Base-by-base conservation (phyloP, 2,113 vertebrate species). In the Elgaria multicarinata region DNA sequence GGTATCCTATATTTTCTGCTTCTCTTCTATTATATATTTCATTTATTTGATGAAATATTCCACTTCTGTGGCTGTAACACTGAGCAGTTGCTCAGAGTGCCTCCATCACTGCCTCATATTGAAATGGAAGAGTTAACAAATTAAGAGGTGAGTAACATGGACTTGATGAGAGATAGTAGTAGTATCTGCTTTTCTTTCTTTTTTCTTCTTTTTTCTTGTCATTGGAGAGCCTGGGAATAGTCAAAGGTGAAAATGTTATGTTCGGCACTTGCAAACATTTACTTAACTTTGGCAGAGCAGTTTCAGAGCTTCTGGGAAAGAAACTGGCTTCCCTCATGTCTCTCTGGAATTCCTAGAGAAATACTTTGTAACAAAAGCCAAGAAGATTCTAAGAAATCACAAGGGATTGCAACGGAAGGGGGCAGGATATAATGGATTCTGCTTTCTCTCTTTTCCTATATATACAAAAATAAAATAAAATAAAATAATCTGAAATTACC, bases 401-500 rank as follows among this genome's bases (percentile, higher is more conserved):
- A 28, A 62, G 58, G 6, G 58, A 72, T 3, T 89, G 46, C 20
- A n/a, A 55, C 26, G 4, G 20, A 31, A 39, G 74, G 72, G 46
- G 20, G 5, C 50, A 24, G 31, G 10, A 82, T 50, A 22, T n/a
- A 14, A 75, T 55, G 26, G 24, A 64, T 84, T 86, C n/a, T 74
- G 75, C 69, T 83, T 90, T 53, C 26, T 10, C 62, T 90, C 39
- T 77, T 87, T 93, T 39, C 80, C 10, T 2, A 74, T 58, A 58
- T 84, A 20, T 42, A 90, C 6, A 74, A 64, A 46, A 80, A 58
- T n/a, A n/a, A n/a, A n/a, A n/a, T n/a, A n/a, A n/a, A n/a, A 86
- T 2, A 58, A 44, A n/a, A 42, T 39, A 44, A 90, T 46, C 50
- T 92, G 88, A 69, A 87, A 69, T 91, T 85, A 92, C 62, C 53